Conservation (phyloP, 2,888 invertebrate species). For the Pegoplata infirma region DNA sequence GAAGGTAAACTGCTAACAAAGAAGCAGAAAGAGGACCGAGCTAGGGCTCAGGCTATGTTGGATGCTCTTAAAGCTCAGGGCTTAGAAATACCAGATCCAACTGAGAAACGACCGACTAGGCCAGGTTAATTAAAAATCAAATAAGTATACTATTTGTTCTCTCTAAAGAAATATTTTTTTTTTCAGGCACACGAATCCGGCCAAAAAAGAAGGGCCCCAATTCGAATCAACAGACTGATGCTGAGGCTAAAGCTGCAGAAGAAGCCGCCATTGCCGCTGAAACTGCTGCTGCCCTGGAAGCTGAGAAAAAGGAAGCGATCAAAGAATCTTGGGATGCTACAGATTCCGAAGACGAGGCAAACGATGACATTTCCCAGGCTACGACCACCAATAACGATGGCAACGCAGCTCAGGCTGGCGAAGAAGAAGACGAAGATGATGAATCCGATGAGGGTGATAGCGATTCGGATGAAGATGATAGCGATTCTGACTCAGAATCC, state of each 20-base stretch:
- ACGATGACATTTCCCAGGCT: conserved; percentile 78
- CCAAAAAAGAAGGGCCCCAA: conserved; percentile 83
- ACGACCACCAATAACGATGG: conserved; percentile 75
- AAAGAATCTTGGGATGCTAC: conserved; percentile 93
- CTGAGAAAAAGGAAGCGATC: conserved; percentile 77
- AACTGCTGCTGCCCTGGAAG: conserved; percentile 62
- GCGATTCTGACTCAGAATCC: conserved; percentile 66
- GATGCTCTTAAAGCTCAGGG: conserved; percentile 94
- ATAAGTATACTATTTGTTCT: neutral
- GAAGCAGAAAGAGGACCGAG: conserved; percentile 94
- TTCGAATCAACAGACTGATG: conserved; percentile 74
- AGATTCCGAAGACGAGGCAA: conserved; percentile 78
- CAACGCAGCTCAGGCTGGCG: conserved; percentile 61
- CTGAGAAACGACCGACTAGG: conserved; percentile 81
- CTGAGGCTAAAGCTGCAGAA: conserved; percentile 66
- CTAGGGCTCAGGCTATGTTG: conserved; percentile 92
- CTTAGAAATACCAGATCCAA: conserved; percentile 86
- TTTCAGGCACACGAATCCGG: conserved; percentile 84
- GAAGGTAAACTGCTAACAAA: conserved; percentile 96
- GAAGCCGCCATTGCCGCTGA: conserved; percentile 67
- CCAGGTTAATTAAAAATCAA: too few species aligned
- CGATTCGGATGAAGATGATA: conserved; percentile 65
- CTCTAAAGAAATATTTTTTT: neutral
- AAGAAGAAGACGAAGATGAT: conserved; percentile 68
- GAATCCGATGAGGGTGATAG: conserved; percentile 79